Base-by-base conservation (phyloP, 2,888 invertebrate genomes). In the Frankliniella intonsa region DNA sequence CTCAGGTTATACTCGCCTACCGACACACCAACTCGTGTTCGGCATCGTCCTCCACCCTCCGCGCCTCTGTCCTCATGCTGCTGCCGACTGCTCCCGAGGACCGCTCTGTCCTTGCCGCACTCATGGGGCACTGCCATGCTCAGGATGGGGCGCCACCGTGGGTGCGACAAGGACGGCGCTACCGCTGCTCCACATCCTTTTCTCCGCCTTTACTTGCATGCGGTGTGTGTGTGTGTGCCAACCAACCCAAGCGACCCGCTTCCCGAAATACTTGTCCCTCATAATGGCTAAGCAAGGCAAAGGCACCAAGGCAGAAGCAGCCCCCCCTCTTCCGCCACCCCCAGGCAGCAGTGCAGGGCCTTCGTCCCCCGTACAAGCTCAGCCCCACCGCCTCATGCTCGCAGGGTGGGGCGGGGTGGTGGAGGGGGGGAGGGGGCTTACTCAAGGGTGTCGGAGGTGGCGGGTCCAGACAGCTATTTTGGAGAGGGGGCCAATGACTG, bases 241-340 rank as follows among this genome's bases (percentile, higher is more conserved):
- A 14, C 17, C 55, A 19, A 19, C 55, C 55, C 55, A 12, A 55
- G 17, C 55, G 55, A 55, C 55, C 55, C 55, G 55, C 55, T 55
- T 55, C 55, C 55, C 55, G 55, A 55, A 55, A 55, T 55, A 55
- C 55, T 55, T 55, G 55, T 55, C 55, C 55, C 55, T 55, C 55
- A 55, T 55, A 55, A 55, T 55, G 55, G 55, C 55, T 55, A 19
- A 12, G 14, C 55, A 55, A 14, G 55, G 55, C 55, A 55, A 55
- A 14, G 38, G 55, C 55, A 55, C 17, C 55, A 55, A 55, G 14
- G 55, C 55, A 55, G 55, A 55, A 55, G 55, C 55, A 55, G 55
- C 11, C 17, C 5, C 38, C 38, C 55, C 55, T 7, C 55, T 0
- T 7, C 55, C 55, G 11, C 55, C 55, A 11, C 55, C 55, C 55